Evolutionary conservation across 2,113 vertebrate genomes (phyloP).

Genomic region (Tringa solitaria): DNA sequence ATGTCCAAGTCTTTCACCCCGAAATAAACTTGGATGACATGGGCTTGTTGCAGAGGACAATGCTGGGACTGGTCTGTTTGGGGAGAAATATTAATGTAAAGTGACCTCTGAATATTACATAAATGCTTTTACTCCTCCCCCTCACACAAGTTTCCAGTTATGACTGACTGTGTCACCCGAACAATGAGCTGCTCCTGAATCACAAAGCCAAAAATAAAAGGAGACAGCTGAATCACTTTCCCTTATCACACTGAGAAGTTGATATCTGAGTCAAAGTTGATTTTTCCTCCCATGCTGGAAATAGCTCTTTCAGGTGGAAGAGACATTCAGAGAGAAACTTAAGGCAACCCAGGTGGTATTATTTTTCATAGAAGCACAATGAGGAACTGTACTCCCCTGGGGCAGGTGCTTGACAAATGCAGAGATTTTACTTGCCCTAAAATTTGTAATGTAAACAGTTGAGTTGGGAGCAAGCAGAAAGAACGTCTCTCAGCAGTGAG

Average conservation of each 20-base stretch:
- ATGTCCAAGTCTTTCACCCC: not conserved
- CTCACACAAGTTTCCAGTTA: not conserved
- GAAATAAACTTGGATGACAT: not conserved
- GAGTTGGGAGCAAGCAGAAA: not conserved
- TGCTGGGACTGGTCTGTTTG: not conserved
- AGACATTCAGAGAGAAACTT: not conserved
- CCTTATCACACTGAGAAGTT: constrained; percentile 10
- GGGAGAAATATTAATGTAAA: not conserved
- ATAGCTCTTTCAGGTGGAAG: constrained; percentile 38
- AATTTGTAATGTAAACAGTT: not conserved
- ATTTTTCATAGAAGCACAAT: not conserved
- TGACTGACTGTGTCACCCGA: constrained; percentile 9
- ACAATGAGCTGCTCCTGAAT: constrained; percentile 49
- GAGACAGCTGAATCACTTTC: constrained; percentile 54
- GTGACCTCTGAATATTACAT: constrained; percentile 24
- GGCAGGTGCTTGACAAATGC: not conserved
- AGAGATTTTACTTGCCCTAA: not conserved
- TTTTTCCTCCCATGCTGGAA: constrained; percentile 39
- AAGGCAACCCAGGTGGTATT: not conserved
- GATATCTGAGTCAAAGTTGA: constrained; percentile 49
- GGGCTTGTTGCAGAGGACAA: not conserved
- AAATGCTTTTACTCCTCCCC: not conserved
- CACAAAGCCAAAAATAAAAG: constrained; percentile 54
- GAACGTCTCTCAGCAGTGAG: not conserved
- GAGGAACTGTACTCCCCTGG: not conserved